Evolutionary conservation across 2,888 invertebrate genomes (phyloP).

Genomic region (Hedya salicella): DNA sequence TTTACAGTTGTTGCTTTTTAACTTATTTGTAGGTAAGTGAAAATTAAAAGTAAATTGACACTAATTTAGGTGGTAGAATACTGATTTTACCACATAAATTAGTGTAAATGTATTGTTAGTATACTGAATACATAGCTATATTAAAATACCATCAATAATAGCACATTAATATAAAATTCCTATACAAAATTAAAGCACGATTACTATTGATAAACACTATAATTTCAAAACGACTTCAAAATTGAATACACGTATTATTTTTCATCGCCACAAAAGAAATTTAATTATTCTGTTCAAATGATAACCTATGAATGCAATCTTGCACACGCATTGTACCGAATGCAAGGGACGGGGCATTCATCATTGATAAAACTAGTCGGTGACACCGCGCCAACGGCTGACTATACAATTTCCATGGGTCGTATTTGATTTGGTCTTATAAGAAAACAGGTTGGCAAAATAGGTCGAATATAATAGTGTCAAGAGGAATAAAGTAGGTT

Average conservation of each 20-base stretch:
- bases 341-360: constrained; percentile 55
- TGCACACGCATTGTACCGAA: constrained; percentile 34
- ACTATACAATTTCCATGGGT: constrained; percentile 3
- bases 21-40: too few relatives aligned
- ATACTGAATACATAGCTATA: too few relatives aligned
- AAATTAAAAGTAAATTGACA: too few relatives aligned
- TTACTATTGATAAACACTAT: too few relatives aligned
- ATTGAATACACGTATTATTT: constrained; percentile 2
- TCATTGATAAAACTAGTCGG: constrained; percentile 74
- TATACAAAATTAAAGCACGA: too few relatives aligned
- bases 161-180: too few relatives aligned
- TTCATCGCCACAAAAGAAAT: constrained; percentile 31
- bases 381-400: constrained; percentile 59
- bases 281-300: constrained; percentile 19
- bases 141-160: too few relatives aligned
- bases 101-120: too few relatives aligned
- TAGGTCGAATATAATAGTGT: constrained; percentile 10
- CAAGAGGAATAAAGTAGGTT: background rate
- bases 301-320: constrained; percentile 36
- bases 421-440: constrained; percentile 23
- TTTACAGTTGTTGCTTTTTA: too few relatives aligned
- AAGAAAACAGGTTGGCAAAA: constrained; percentile 27
- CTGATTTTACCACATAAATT: too few relatives aligned
- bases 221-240: background rate
- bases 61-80: too few relatives aligned